A percentile compares a stretch with the other conserved stretches of the same genome.
Conservation (phyloP, 2,888 invertebrate species). For the Digitonthophagus gazella region DNA sequence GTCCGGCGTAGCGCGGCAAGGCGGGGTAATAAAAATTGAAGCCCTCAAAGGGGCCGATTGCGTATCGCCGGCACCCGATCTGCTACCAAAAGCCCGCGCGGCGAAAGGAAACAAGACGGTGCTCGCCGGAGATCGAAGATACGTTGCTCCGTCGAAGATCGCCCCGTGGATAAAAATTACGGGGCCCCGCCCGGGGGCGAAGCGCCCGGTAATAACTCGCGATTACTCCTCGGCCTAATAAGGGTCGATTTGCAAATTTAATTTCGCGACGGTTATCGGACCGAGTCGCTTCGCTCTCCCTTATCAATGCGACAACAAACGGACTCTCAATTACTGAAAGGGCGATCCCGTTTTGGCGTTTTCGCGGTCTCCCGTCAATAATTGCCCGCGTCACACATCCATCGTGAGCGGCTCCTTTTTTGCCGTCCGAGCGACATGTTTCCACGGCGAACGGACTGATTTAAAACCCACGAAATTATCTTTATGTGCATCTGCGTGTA, state of each 20-base stretch:
- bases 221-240: neutral
- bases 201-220: neutral
- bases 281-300: neutral
- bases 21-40: neutral
- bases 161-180: neutral
- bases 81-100: neutral
- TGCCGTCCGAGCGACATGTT: conserved; percentile 7
- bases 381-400: conserved; percentile 8
- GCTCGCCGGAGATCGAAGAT: neutral
- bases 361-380: neutral
- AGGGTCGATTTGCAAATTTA: neutral
- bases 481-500: conserved; percentile 25
- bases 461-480: conserved; percentile 24
- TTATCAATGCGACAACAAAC: conserved; percentile 1
- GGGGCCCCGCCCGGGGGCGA: neutral
- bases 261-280: neutral
- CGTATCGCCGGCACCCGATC: neutral
- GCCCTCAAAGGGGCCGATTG: neutral
- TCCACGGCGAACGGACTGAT: conserved; percentile 14
- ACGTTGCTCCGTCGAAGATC: neutral
- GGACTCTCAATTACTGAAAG: conserved; percentile 19
- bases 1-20: neutral
- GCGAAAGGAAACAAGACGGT: neutral
- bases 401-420: conserved; percentile 7
- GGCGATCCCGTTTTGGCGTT: conserved; percentile 38